Percentiles rank a stretch among this genome's conserved stretches.
These are phyloP conservation scores for Camponotus fellah DNA, from an alignment of 2,888 invertebrate genomes.

Conservation along the genomic window DNA sequence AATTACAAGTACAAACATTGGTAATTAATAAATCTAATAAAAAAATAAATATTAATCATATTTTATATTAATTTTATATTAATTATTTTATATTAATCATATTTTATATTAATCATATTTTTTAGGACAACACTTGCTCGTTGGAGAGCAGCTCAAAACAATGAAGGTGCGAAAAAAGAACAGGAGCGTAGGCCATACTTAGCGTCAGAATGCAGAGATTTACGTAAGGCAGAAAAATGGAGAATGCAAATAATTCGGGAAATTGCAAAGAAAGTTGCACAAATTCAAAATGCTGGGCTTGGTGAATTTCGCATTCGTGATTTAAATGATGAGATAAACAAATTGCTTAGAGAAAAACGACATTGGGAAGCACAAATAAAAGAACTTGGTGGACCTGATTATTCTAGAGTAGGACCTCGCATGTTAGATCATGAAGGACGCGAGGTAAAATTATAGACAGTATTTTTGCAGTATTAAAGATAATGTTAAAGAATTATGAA, in stretches of 20 bases:
- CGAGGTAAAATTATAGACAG: slow-evolving; percentile 87
- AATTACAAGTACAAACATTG: background rate
- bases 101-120: slow-evolving; percentile 31
- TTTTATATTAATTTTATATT: no score
- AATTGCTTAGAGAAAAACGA: slow-evolving; percentile 96
- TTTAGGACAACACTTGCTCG: slow-evolving; percentile 98
- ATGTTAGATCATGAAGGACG: slow-evolving; percentile 97
- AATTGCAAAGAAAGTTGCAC: slow-evolving; percentile 99
- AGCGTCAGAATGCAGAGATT: slow-evolving; percentile 97
- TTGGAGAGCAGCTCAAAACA: slow-evolving; percentile 98
- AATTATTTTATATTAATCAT: no score
- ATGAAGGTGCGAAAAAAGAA: slow-evolving; percentile 93
- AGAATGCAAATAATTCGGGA: slow-evolving; percentile 98
- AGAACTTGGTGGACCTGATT: slow-evolving; percentile 98
- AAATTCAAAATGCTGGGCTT: slow-evolving; percentile 99
- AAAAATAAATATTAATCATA: no score
- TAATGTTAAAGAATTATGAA: background rate
- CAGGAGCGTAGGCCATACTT: slow-evolving; percentile 96
- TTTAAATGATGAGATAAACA: slow-evolving; percentile 99
- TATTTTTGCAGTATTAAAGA: background rate
- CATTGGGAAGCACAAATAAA: slow-evolving; percentile 99
- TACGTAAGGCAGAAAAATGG: slow-evolving; percentile 98
- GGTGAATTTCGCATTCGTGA: slow-evolving; percentile 99
- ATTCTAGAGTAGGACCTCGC: slow-evolving; percentile 95
- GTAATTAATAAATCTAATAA: background rate